phyloP scores from a whole-genome alignment of 2,113 vertebrate genomes.

The Thomomys bottae region DNA sequence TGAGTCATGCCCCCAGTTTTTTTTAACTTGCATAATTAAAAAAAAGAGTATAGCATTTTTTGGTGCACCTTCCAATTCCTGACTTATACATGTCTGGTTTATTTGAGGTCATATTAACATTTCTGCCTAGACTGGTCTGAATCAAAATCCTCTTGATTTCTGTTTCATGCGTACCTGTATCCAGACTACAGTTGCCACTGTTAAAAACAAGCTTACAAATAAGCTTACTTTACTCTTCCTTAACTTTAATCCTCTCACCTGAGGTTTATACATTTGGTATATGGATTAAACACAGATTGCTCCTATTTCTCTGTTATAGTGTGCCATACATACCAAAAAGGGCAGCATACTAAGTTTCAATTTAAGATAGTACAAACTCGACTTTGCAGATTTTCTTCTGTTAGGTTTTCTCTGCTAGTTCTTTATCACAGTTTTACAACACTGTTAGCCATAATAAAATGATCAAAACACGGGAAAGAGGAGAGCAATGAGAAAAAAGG shows the following conservation, averaged over 20 bases:
- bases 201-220: slow-evolving; percentile 29
- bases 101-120: too few species aligned
- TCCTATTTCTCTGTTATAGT: background rate
- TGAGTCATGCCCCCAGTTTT: too few species aligned
- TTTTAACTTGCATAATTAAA: too few species aligned
- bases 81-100: too few species aligned
- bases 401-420: background rate
- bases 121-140: too few species aligned
- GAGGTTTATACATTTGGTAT: background rate
- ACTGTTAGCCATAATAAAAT: slow-evolving; percentile 40
- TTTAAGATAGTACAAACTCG: slow-evolving; percentile 32
- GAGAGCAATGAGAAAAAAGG: slow-evolving; percentile 47
- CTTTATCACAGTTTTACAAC: slow-evolving; percentile 1
- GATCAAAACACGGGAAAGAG: slow-evolving; percentile 67
- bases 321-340: background rate
- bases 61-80: too few species aligned
- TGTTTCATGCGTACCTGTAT: too few species aligned
- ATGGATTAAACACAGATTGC: background rate
- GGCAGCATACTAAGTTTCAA: background rate
- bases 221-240: background rate
- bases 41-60: too few species aligned
- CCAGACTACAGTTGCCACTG: background rate
- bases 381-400: slow-evolving; percentile 8
- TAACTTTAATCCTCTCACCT: slow-evolving; percentile 16
- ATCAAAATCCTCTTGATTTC: too few species aligned